Base-by-base conservation (phyloP, 2,797 vertebrate species). In the Uromys caudimaculatus region DNA sequence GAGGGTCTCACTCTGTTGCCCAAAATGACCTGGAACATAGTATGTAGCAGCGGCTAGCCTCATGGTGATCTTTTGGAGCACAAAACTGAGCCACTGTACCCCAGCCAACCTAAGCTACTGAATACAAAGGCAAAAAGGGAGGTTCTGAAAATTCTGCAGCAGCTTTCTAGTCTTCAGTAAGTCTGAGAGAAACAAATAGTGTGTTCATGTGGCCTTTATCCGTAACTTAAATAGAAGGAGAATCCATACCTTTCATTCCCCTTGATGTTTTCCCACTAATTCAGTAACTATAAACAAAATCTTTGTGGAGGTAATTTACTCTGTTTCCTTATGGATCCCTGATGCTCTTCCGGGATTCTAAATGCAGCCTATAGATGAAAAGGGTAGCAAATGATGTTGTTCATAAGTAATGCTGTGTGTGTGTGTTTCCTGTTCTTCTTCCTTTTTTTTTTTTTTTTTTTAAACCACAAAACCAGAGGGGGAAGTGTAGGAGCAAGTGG, bases 401-500 rank as follows among this genome's bases (percentile, higher is more conserved):
- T 89, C 97, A 97, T 98, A 98, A 98, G 98, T 98, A 97, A 98
- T 93, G 96, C 97, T 98, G 98, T 81, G 52, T 44, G 64, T 44
- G 64, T 75, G 67, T 82, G 50, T 56, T 82, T 81, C 76, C 35
- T 82, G 64, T 54, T 14, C 76, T 54, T 81, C 16, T 1, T 78
- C 7, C 8, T 56, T 50, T 50, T 50, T n/a, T n/a, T n/a, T n/a
- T n/a, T 50, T 98, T 98, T 96, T 98, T 78, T 97, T 95, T 79
- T 89, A 98, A 98, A 97, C 98, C 99, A 98, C 98, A 99, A 98
- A 98, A 97, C 98, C 98, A 97, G 95, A 97, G 96, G 91, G 77
- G 98, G 98, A 99, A 99, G 98, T 98, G 98, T 98, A 98, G 98
- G 98, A 98, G 98, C 98, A 98, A 11, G 97, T 98, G 98, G 98